These are phyloP conservation scores for Charaxes varanes DNA, from an alignment of 1,140 invertebrate species.

Conservation along the genomic window DNA sequence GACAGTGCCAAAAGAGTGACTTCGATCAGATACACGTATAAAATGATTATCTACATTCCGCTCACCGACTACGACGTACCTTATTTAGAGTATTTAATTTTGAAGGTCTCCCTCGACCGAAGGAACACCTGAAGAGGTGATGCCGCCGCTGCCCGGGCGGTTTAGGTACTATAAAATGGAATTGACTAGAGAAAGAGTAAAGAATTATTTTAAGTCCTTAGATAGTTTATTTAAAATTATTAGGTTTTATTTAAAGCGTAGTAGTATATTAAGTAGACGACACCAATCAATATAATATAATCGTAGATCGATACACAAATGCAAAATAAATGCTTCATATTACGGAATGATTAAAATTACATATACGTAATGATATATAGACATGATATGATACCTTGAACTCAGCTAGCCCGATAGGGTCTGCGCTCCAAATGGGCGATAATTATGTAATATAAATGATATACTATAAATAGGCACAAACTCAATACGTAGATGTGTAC, in stretches of 20 bases:
- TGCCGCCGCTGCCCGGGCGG: conserved; percentile 12
- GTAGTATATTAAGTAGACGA: conserved; percentile 20
- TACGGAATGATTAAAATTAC: conserved; percentile 24
- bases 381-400: too few species aligned
- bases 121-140: conserved; percentile 2
- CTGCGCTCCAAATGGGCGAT: too few species aligned
- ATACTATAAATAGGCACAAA: too few species aligned
- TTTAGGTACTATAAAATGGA: conserved; percentile 26
- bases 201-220: conserved; percentile 19
- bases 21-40: conserved; percentile 67
- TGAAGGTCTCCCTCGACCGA: conserved; percentile 15
- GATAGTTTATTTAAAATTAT: conserved; percentile 23
- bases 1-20: conserved; percentile 36
- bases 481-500: too few species aligned
- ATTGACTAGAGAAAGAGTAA: conserved; percentile 33
- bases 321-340: conserved; percentile 15
- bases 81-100: conserved; percentile 20
- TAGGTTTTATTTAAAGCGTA: conserved; percentile 18
- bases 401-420: too few species aligned
- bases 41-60: conserved; percentile 15
- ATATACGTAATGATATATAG: conserved; percentile 32
- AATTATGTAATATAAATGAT: too few species aligned
- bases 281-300: conserved; percentile 25
- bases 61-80: conserved; percentile 10
- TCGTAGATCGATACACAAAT: conserved; percentile 15